Conservation (phyloP, 2,888 invertebrate species). For the Branchipolynoe longqiensis region DNA sequence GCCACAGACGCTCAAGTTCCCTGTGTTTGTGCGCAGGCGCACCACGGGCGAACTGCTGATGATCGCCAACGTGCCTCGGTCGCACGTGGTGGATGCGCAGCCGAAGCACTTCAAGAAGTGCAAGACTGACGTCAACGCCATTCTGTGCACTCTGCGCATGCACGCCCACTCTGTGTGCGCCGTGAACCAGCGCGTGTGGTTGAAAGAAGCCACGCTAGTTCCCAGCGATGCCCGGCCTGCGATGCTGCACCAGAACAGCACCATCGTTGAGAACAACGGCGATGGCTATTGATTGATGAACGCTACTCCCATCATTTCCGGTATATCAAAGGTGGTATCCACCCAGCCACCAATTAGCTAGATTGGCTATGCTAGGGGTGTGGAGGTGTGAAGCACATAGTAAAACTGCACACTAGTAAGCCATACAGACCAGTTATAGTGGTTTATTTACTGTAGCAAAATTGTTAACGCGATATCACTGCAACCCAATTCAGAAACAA, state of each 20-base stretch:
- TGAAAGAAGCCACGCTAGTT: conserved; percentile 16
- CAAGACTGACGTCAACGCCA: not conserved
- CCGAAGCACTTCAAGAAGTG: conserved; percentile 17
- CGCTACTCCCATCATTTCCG: too few relatives aligned
- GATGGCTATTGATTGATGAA: too few relatives aligned
- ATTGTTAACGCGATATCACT: too few relatives aligned
- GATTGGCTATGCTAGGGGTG: too few relatives aligned
- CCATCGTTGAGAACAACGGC: conserved; percentile 13
- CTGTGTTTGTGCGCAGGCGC: conserved; percentile 10
- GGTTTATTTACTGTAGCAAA: too few relatives aligned
- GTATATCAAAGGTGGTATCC: too few relatives aligned
- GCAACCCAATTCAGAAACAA: too few relatives aligned
- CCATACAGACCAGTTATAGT: too few relatives aligned
- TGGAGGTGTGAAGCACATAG: too few relatives aligned
- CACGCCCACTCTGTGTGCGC: conserved; percentile 29
- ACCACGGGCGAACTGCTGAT: conserved; percentile 14
- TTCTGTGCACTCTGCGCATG: not conserved
- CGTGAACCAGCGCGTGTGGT: conserved; percentile 38
- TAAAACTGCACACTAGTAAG: too few relatives aligned
- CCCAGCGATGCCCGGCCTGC: not conserved
- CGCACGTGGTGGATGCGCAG: not conserved
- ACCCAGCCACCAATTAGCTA: too few relatives aligned
- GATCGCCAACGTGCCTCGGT: conserved; percentile 5
- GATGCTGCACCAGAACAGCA: conserved; percentile 44
- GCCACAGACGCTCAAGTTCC: not conserved